A percentile compares a stretch with the other conserved stretches of the same genome.
These are phyloP conservation scores for Sarotherodon lohbergeri DNA, from an alignment of 2,113 vertebrate species.

Conservation along the genomic window DNA sequence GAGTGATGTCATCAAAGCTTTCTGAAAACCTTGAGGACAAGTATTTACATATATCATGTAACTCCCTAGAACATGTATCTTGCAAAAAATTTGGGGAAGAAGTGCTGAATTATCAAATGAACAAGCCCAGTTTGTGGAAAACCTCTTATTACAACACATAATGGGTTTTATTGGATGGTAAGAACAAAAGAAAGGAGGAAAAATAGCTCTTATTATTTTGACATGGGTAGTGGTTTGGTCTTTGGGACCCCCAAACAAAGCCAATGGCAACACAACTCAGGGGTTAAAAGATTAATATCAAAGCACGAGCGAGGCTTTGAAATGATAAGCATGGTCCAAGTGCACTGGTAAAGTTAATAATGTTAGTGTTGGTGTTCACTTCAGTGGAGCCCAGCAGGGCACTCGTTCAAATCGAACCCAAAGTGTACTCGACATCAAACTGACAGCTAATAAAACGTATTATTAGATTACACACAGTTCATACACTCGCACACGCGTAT, in stretches of 20 bases:
- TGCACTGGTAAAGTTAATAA: neutral
- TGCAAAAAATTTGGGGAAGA: accelerated
- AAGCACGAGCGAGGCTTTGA: neutral
- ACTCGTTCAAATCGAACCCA: neutral
- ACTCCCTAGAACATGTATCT: accelerated
- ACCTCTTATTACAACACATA: accelerated
- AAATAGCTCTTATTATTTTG: neutral
- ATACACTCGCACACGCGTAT: neutral
- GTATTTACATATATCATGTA: neutral
- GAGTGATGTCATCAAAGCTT: neutral
- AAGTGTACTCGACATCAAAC: neutral
- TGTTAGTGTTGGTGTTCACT: neutral
- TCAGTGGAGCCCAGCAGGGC: neutral
- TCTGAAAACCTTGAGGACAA: neutral
- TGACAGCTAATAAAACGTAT: neutral
- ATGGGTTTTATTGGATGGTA: neutral
- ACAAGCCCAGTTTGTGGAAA: neutral
- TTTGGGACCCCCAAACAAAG: neutral
- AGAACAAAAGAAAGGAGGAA: neutral
- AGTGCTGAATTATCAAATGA: neutral
- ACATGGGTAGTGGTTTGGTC: neutral
- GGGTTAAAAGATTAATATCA: neutral
- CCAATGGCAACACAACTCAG: neutral
- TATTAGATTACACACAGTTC: neutral
- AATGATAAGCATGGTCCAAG: neutral